Evolutionary conservation across 2,797 vertebrate genomes (phyloP).

Genomic region (Anableps anableps): DNA sequence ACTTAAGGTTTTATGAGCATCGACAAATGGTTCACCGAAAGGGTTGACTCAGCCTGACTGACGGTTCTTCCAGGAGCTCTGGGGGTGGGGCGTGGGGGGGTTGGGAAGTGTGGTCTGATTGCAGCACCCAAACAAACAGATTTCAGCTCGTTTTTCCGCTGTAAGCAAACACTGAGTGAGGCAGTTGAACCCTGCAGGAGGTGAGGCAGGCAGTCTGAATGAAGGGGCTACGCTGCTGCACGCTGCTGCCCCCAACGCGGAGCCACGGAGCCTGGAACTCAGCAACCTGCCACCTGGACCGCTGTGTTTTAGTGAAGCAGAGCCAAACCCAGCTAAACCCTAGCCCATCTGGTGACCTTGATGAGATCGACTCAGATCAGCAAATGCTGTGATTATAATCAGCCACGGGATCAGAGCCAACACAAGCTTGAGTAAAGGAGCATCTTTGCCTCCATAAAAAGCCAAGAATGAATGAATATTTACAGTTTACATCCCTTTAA

Average conservation of each 20-base stretch:
- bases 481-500: not conserved
- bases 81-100: constrained; percentile 44
- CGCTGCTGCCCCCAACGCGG: constrained; percentile 31
- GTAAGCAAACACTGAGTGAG: constrained; percentile 60
- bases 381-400: constrained; percentile 67
- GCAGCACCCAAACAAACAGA: constrained; percentile 45
- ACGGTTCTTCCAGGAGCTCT: constrained; percentile 47
- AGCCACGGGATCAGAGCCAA: constrained; percentile 48
- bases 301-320: constrained; percentile 50
- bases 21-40: constrained; percentile 65
- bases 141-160: constrained; percentile 53
- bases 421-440: constrained; percentile 30
- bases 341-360: constrained; percentile 70
- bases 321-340: constrained; percentile 40
- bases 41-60: constrained; percentile 69
- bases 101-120: constrained; percentile 50
- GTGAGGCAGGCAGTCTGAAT: constrained; percentile 17
- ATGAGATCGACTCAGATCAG: constrained; percentile 65
- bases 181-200: constrained; percentile 37
- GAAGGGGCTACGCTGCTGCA: constrained; percentile 40
- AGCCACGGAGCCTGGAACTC: constrained; percentile 50
- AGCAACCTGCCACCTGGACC: constrained; percentile 53
- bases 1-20: constrained; percentile 55
- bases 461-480: not conserved
- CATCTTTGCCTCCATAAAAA: constrained; percentile 37